phyloP scores from a whole-genome alignment of 1,140 invertebrate species.

The Aphidius ervi region DNA sequence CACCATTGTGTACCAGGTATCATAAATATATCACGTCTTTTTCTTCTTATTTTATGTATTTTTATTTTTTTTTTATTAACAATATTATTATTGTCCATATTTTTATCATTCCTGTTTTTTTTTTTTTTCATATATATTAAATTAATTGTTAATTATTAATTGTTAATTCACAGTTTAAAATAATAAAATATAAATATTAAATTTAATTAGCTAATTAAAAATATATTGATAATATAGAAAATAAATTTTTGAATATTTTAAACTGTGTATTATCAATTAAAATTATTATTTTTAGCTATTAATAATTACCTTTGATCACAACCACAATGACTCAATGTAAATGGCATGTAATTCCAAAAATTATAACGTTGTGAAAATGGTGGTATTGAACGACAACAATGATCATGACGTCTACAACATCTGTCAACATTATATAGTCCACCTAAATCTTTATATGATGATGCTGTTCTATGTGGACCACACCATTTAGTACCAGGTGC shows the following conservation, averaged over 20 bases:
- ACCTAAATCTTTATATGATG: constrained; percentile 67
- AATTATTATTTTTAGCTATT: too few relatives aligned
- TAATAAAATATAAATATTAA: too few relatives aligned
- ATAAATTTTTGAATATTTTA: too few relatives aligned
- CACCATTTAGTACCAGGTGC: constrained; percentile 82
- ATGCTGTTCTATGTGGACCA: constrained; percentile 66
- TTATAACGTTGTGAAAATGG: constrained; percentile 66
- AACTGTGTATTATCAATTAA: too few relatives aligned
- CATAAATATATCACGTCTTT: constrained; percentile 61
- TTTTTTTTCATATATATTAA: too few relatives aligned
- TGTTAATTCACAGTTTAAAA: too few relatives aligned
- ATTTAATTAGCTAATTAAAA: too few relatives aligned
- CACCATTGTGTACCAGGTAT: constrained; percentile 86
- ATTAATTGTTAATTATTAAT: too few relatives aligned
- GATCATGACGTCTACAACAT: constrained; percentile 80
- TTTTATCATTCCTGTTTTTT: not conserved
- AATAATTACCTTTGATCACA: constrained; percentile 75
- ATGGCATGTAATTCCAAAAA: constrained; percentile 75
- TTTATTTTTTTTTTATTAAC: constrained; percentile 13
- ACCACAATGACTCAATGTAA: constrained; percentile 79
- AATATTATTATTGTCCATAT: constrained; percentile 1
- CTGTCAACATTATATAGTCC: constrained; percentile 64
- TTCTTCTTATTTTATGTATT: constrained; percentile 31
- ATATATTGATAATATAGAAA: too few relatives aligned
- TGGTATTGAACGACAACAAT: constrained; percentile 65